Evolutionary conservation across 2,888 invertebrate genomes (phyloP), one percentile per base, ranked within the genome.

Genomic region (Harmothoe impar): DNA sequence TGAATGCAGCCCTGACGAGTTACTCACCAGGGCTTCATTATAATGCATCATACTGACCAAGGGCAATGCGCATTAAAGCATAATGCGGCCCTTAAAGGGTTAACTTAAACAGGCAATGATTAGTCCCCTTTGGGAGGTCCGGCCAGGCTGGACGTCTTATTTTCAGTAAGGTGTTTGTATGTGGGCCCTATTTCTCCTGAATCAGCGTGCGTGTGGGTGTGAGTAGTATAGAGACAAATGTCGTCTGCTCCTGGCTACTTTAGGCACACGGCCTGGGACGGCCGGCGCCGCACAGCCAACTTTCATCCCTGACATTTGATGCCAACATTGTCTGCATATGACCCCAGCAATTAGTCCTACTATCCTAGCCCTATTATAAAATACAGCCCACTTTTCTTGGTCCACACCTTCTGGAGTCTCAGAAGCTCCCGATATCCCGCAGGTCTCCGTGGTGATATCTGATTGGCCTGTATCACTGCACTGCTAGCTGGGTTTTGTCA

Each of bases 211-310:
- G 29, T 29, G 72, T 12, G 72, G 72, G 72, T 72, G 72, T 31
- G 31, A 72, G 72, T 72, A 72, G 72, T 72, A 72, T 72, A 72
- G 29, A 29, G 29, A 29, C 29, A 72, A 72, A 72, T 72, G 72
- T 72, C 72, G 72, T 23, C 72, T 15, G 25, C 15, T 31, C 0
- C 72, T 29, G 72, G 72, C 72, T 72, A 72, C 72, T 72, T 72
- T 15, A n/a, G 72, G 29, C 72, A 72, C 72, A 29, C 29, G 15
- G 72, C 72, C n/a, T 25, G 0, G 5, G 72, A 72, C 72, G 72
- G 7, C n/a, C 25, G 25, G 0, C 29, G 31, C 29, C 43, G 15
- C 72, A 15, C 31, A 29, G 15, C 72, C 72, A 29, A 25, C 72
- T 72, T 72, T 72, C 25, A 72, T 31, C 31, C 15, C 72, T 72